Conservation (phyloP, 2,797 vertebrate genomes). For the Megaceryle alcyon region DNA sequence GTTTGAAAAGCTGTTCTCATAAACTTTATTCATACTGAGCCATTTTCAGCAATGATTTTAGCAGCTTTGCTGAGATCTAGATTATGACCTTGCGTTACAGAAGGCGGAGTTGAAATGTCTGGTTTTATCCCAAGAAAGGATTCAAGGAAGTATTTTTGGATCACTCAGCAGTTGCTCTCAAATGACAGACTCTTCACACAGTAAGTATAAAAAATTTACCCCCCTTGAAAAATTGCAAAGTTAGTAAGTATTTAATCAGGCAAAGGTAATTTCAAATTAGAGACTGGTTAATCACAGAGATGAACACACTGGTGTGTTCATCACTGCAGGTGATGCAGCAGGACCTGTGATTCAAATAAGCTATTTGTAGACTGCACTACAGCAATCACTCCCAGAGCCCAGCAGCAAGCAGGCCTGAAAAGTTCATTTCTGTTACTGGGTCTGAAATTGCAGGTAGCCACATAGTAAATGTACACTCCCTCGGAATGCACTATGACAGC, state of each 20-base stretch:
- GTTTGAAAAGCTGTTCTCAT: background rate
- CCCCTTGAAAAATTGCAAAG: background rate
- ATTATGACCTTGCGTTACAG: background rate
- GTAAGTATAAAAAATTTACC: background rate
- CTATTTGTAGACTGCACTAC: background rate
- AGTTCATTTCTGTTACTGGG: background rate
- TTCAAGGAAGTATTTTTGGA: background rate
- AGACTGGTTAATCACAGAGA: background rate
- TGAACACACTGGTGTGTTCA: background rate
- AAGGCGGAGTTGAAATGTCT: background rate
- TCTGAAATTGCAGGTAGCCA: background rate
- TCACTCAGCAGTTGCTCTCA: background rate
- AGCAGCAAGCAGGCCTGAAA: background rate
- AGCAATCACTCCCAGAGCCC: background rate
- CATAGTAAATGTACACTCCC: background rate
- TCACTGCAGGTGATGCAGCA: background rate
- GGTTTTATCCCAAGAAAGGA: background rate
- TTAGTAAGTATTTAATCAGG: background rate
- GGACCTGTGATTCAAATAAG: background rate
- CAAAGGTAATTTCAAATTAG: background rate
- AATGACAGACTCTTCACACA: background rate
- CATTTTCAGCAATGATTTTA: constrained; percentile 16
- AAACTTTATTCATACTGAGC: background rate
- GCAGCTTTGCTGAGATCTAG: background rate
- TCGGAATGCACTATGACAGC: background rate